Evolutionary conservation across 2,113 vertebrate genomes (phyloP).

Genomic region (Motacilla tschutschensis): DNA sequence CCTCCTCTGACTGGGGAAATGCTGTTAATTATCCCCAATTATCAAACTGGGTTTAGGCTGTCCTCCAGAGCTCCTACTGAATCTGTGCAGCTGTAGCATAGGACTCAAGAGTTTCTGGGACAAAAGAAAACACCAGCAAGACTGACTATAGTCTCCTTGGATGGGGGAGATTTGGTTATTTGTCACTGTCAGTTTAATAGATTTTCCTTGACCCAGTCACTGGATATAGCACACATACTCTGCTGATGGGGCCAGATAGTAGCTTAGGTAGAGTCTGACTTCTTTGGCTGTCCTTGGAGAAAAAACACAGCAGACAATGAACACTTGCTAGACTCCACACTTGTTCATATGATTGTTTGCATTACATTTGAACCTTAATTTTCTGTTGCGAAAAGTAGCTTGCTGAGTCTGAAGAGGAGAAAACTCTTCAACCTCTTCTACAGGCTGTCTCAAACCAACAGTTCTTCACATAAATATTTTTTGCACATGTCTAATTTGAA

Average conservation of each 20-base stretch:
- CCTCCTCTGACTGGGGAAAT: background rate
- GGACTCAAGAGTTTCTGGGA: background rate
- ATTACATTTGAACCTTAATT: background rate
- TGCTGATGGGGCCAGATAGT: background rate
- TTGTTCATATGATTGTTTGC: background rate
- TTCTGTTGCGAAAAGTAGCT: background rate
- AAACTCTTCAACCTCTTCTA: background rate
- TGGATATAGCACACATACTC: background rate
- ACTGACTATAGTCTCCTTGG: background rate
- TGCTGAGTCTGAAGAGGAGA: background rate
- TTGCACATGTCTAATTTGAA: background rate
- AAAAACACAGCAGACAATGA: background rate
- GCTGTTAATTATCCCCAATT: background rate
- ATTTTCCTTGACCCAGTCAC: conserved; percentile 18
- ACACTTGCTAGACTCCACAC: background rate
- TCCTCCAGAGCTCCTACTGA: background rate
- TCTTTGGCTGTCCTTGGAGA: background rate
- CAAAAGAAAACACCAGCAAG: background rate
- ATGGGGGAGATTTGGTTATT: background rate
- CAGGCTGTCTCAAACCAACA: background rate
- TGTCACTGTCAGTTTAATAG: conserved; percentile 22
- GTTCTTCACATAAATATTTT: background rate
- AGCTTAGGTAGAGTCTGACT: background rate
- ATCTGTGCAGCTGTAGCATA: background rate
- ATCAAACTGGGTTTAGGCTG: background rate